Percentiles rank a stretch among this genome's conserved stretches.
Conservation (phyloP, 23 tunicate species). For the Botrylloides violaceus region DNA sequence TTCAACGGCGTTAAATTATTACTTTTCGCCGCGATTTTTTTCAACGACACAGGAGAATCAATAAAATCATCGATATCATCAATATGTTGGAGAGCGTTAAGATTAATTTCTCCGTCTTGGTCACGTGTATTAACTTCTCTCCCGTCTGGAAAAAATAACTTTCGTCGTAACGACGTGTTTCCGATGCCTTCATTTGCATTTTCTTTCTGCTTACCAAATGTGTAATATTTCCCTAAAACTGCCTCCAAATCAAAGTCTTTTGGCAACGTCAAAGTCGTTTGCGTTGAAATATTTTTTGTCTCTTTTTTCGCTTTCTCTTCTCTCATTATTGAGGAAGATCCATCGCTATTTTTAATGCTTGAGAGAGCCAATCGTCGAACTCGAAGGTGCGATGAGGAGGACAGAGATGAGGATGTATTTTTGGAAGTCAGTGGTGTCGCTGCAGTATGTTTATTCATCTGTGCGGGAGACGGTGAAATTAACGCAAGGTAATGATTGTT, state of each 20-base stretch:
- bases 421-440: background rate
- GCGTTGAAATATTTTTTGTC: slow-evolving; percentile 33
- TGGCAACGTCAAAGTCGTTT: slow-evolving; percentile 67
- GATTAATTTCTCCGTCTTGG: slow-evolving; percentile 8
- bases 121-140: slow-evolving; percentile 11
- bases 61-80: slow-evolving; percentile 7
- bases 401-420: background rate
- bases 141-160: slow-evolving; percentile 53
- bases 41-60: slow-evolving; percentile 6
- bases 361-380: slow-evolving; percentile 1
- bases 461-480: slow-evolving; percentile 62
- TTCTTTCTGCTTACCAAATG: background rate
- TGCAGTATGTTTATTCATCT: slow-evolving; percentile 18
- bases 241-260: slow-evolving; percentile 31
- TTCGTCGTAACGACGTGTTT: slow-evolving; percentile 64
- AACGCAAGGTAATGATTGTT: slow-evolving; percentile 52
- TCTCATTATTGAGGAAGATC: background rate
- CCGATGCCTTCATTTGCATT: slow-evolving; percentile 11
- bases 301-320: background rate
- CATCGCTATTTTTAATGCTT: background rate
- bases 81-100: slow-evolving; percentile 18
- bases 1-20: slow-evolving; percentile 7
- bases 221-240: slow-evolving; percentile 28
- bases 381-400: slow-evolving; percentile 16
- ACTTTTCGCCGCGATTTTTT: slow-evolving; percentile 1